phyloP scores from a whole-genome alignment of 2,797 vertebrate genomes.

The Perodicticus potto region DNA sequence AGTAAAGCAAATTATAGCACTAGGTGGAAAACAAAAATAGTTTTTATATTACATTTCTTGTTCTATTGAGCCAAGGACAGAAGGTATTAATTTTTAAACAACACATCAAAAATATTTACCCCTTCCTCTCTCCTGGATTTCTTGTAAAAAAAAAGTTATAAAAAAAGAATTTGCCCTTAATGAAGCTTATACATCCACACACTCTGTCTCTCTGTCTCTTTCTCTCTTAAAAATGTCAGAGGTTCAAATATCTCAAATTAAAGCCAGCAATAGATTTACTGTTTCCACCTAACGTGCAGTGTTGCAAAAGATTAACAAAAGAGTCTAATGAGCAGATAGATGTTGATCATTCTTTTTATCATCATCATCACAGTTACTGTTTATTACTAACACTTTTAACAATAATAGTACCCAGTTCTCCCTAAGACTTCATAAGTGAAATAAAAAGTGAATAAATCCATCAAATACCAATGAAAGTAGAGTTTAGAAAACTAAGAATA shows the following conservation, averaged over 20 bases:
- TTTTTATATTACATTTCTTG: constrained; percentile 3
- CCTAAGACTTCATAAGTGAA: background rate
- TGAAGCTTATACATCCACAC: background rate
- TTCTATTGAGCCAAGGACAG: constrained; percentile 15
- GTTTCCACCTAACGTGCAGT: background rate
- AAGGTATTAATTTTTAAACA: constrained; percentile 56
- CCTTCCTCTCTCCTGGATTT: background rate
- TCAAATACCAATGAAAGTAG: background rate
- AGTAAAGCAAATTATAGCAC: constrained; percentile 18
- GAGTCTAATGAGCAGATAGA: background rate
- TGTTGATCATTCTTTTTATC: background rate
- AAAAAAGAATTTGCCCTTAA: constrained; percentile 17
- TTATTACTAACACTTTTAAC: background rate
- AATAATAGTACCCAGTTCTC: background rate
- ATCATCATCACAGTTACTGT: background rate
- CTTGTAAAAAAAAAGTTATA: background rate
- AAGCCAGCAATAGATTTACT: background rate
- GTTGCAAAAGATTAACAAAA: background rate
- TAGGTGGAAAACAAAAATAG: constrained; percentile 39
- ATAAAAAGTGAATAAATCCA: background rate
- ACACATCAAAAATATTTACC: constrained; percentile 25
- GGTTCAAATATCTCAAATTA: background rate
- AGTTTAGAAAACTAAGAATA: background rate
- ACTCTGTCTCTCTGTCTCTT: background rate
- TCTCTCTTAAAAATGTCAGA: background rate